Conservation (phyloP, 2,113 vertebrate genomes). For the Heterochromis multidens region DNA sequence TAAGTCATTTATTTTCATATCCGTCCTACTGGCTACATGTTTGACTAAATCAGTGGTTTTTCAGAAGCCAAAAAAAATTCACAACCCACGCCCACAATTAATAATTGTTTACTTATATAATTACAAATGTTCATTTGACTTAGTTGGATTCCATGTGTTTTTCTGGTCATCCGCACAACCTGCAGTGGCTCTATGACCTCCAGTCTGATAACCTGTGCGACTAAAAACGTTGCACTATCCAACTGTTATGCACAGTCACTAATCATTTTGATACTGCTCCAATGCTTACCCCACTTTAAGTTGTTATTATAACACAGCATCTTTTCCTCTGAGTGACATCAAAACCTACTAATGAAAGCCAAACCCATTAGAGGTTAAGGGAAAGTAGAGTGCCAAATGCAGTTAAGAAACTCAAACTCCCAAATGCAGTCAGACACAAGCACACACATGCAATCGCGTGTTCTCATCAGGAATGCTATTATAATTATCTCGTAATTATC, state of each 20-base stretch:
- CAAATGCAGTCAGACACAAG: neutral
- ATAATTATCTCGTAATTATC: neutral
- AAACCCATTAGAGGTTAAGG: neutral
- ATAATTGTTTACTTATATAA: neutral
- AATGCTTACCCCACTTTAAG: neutral
- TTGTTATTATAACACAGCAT: neutral
- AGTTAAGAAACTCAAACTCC: neutral
- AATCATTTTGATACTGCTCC: neutral
- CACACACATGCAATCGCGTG: neutral
- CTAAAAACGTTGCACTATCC: neutral
- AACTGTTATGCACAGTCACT: neutral
- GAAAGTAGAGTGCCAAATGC: neutral
- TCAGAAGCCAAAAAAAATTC: neutral
- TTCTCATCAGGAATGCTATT: neutral
- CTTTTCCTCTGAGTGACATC: neutral
- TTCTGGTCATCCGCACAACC: neutral
- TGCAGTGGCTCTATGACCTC: neutral
- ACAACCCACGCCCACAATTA: rapidly evolving
- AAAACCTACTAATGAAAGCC: neutral
- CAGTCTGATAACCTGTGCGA: neutral
- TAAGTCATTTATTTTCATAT: neutral
- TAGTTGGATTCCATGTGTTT: neutral
- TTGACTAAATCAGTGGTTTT: neutral
- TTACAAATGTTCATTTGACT: neutral
- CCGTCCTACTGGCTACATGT: neutral